These are phyloP conservation scores for Scomber japonicus DNA, from an alignment of 2,113 vertebrate genomes.

Conservation along the genomic window DNA sequence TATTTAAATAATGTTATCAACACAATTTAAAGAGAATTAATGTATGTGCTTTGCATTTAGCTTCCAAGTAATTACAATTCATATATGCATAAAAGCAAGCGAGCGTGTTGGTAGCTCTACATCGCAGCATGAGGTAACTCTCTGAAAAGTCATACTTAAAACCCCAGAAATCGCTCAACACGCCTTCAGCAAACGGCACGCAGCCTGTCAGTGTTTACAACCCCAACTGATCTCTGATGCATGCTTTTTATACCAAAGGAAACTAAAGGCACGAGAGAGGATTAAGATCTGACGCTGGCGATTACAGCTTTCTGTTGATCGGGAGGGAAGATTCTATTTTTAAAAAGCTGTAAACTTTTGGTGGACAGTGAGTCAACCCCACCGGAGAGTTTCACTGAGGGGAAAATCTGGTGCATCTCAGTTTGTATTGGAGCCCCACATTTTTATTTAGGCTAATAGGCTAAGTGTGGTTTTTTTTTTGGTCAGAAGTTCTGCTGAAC, in stretches of 20 bases:
- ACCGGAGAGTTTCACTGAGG: neutral
- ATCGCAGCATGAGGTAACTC: constrained; percentile 38
- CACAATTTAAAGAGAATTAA: neutral
- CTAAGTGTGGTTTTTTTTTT: too few relatives aligned
- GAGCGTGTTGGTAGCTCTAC: constrained; percentile 32
- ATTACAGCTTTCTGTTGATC: constrained; percentile 46
- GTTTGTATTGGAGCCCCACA: neutral
- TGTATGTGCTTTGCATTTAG: neutral
- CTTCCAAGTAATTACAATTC: constrained; percentile 24
- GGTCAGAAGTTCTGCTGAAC: too few relatives aligned
- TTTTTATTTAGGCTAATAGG: too few relatives aligned
- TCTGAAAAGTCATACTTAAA: constrained; percentile 46
- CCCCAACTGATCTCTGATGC: constrained; percentile 30
- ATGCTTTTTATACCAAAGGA: constrained; percentile 11
- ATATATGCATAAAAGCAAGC: constrained; percentile 32
- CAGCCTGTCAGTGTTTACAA: constrained; percentile 68
- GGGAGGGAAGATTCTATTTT: neutral
- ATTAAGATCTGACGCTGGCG: constrained; percentile 9
- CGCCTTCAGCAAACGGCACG: constrained; percentile 55
- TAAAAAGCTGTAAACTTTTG: neutral
- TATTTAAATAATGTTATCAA: neutral
- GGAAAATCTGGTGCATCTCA: neutral
- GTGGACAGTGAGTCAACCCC: neutral
- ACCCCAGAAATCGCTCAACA: constrained; percentile 56
- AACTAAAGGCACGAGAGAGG: constrained; percentile 17